Percentiles rank a stretch among this genome's conserved stretches.
Evolutionary conservation across 1,140 invertebrate genomes (phyloP).

Genomic region (Drosophila ficusphila): DNA sequence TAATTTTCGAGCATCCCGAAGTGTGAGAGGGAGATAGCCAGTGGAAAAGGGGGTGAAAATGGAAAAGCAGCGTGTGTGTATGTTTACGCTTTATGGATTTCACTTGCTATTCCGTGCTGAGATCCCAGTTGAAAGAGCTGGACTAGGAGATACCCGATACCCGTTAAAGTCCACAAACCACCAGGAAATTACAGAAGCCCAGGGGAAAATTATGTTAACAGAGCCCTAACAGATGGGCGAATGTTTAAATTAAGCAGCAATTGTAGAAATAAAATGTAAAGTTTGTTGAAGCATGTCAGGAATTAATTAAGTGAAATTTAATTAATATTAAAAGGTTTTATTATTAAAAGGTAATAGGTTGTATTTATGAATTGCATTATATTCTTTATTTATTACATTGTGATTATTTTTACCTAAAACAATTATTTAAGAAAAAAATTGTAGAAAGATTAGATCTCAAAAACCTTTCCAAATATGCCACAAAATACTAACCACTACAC

Average conservation of each 20-base stretch:
- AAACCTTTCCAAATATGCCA: not conserved
- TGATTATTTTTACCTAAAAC: not conserved
- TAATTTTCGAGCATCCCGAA: slow-evolving; percentile 71
- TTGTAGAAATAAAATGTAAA: not conserved
- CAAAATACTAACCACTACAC: slow-evolving; percentile 2
- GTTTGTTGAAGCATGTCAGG: not conserved
- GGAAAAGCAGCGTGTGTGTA: slow-evolving; percentile 2
- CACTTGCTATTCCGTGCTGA: slow-evolving; percentile 41
- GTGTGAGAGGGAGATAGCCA: slow-evolving; percentile 22
- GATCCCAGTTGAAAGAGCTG: slow-evolving; percentile 50
- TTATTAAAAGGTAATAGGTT: no score
- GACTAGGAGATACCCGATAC: slow-evolving; percentile 56
- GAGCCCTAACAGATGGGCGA: slow-evolving; percentile 18
- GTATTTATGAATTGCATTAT: no score
- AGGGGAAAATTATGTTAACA: slow-evolving; percentile 24
- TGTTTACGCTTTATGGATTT: slow-evolving; percentile 12
- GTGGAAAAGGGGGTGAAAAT: not conserved
- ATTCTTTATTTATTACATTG: not conserved
- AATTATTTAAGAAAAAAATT: not conserved
- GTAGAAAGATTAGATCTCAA: no score
- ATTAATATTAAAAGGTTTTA: not conserved
- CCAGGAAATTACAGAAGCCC: slow-evolving; percentile 30
- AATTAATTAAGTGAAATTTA: not conserved
- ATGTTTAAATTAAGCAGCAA: slow-evolving; percentile 4
- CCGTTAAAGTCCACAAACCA: slow-evolving; percentile 48